phyloP scores from a whole-genome alignment of 2,888 invertebrate species.

The Pedicia rivosa region DNA sequence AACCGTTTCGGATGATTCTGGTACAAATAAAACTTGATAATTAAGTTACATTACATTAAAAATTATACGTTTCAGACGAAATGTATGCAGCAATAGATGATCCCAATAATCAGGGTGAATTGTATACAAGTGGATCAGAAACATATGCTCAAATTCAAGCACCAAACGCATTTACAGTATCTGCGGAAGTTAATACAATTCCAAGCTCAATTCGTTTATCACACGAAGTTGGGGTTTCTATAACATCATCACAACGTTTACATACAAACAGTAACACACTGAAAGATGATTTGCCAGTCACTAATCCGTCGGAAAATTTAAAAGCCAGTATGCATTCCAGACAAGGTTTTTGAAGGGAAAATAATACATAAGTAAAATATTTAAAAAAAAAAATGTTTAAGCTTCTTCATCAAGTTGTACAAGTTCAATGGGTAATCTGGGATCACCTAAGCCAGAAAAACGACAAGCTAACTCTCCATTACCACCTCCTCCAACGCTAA shows the following conservation, averaged over 20 bases:
- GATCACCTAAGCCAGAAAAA: constrained; percentile 80
- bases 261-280: constrained; percentile 29
- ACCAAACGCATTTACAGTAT: constrained; percentile 27
- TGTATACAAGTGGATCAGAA: constrained; percentile 65
- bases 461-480: constrained; percentile 78
- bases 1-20: constrained; percentile 83
- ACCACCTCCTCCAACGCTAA: constrained; percentile 71
- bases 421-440: constrained; percentile 55
- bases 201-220: constrained; percentile 1
- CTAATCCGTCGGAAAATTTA: constrained; percentile 37
- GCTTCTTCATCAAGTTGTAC: constrained; percentile 59
- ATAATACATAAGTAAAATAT: too few relatives aligned
- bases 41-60: not conserved
- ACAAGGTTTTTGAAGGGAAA: too few relatives aligned
- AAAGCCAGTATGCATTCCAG: constrained; percentile 43
- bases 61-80: constrained; percentile 42
- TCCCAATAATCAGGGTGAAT: constrained; percentile 40
- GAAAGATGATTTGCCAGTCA: constrained; percentile 3
- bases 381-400: too few relatives aligned
- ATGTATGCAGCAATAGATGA: constrained; percentile 86
- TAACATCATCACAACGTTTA: constrained; percentile 28
- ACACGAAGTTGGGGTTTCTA: not conserved
- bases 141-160: constrained; percentile 74
- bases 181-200: constrained; percentile 27
- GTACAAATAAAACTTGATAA: constrained; percentile 28